Evolutionary conservation across 2,888 invertebrate species (phyloP).

Genomic region (Eupithecia dodoneata): DNA sequence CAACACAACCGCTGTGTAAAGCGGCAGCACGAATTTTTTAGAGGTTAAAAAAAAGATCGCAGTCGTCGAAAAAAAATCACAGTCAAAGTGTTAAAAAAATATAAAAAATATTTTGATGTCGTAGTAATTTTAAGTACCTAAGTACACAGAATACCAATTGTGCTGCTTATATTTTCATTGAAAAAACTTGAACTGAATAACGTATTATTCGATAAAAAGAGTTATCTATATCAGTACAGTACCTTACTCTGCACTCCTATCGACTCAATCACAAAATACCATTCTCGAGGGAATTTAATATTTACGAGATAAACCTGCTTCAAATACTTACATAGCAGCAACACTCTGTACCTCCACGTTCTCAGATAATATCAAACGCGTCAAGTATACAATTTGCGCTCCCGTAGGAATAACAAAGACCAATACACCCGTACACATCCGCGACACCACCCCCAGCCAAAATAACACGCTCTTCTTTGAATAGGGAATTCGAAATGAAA

Average conservation of each 20-base stretch:
- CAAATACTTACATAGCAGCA: constrained; percentile 57
- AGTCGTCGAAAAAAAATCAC: too few species aligned
- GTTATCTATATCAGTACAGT: background rate
- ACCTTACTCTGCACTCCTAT: background rate
- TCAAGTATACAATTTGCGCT: constrained; percentile 56
- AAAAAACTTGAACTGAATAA: background rate
- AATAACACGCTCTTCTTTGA: constrained; percentile 49
- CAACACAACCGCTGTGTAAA: too few species aligned
- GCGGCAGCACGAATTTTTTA: too few species aligned
- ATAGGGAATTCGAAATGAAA: constrained; percentile 63
- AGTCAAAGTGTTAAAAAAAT: too few species aligned
- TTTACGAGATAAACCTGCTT: background rate
- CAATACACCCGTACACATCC: constrained; percentile 47
- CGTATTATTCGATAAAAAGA: background rate
- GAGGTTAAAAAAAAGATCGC: too few species aligned
- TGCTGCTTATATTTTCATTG: background rate
- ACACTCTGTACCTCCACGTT: constrained; percentile 58
- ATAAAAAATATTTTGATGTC: background rate
- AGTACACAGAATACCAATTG: background rate
- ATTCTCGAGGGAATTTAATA: constrained; percentile 1
- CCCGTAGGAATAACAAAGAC: constrained; percentile 54
- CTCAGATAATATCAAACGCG: constrained; percentile 53
- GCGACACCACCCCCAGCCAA: constrained; percentile 51
- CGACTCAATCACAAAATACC: constrained; percentile 7
- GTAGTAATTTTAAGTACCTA: background rate